phyloP scores from a whole-genome alignment of 2,888 invertebrate species.

The Rhabditophanes sp. region DNA sequence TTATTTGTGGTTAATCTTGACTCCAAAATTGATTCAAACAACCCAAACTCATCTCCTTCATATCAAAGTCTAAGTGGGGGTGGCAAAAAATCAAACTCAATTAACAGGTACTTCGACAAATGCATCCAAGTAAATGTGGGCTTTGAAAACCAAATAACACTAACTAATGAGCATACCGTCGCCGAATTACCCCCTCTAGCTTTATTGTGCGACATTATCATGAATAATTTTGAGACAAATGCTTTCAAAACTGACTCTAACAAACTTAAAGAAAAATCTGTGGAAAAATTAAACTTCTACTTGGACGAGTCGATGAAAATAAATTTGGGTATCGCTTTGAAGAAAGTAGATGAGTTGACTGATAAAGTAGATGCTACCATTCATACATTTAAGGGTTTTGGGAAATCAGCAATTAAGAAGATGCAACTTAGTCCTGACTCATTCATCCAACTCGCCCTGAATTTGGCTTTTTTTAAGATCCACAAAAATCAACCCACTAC shows the following conservation, averaged over 20 bases:
- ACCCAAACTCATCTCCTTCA: no score
- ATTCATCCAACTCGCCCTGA: conserved; percentile 42
- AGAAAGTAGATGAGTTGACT: conserved; percentile 53
- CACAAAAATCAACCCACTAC: conserved; percentile 58
- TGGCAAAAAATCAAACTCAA: conserved; percentile 59
- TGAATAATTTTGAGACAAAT: conserved; percentile 56
- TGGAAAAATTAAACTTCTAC: no score
- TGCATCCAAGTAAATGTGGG: conserved; percentile 69
- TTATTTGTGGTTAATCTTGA: no score
- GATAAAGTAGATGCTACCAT: conserved; percentile 48
- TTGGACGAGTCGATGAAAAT: conserved; percentile 47
- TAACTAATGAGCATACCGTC: conserved; percentile 82
- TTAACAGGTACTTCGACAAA: conserved; percentile 88
- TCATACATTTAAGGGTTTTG: conserved; percentile 47
- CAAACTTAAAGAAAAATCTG: neutral
- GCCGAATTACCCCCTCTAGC: conserved; percentile 83
- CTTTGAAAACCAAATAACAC: conserved; percentile 61
- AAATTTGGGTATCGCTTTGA: conserved; percentile 53
- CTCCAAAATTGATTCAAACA: no score
- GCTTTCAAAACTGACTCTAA: conserved; percentile 3
- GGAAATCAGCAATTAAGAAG: conserved; percentile 50
- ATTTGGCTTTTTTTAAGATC: conserved; percentile 33
- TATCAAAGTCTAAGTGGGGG: conserved; percentile 64
- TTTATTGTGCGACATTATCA: conserved; percentile 60
- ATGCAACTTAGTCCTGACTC: conserved; percentile 50